Percentiles rank a stretch among this genome's conserved stretches.
Evolutionary conservation across 1,140 invertebrate genomes (phyloP).

Genomic region (Drosophila athabasca): DNA sequence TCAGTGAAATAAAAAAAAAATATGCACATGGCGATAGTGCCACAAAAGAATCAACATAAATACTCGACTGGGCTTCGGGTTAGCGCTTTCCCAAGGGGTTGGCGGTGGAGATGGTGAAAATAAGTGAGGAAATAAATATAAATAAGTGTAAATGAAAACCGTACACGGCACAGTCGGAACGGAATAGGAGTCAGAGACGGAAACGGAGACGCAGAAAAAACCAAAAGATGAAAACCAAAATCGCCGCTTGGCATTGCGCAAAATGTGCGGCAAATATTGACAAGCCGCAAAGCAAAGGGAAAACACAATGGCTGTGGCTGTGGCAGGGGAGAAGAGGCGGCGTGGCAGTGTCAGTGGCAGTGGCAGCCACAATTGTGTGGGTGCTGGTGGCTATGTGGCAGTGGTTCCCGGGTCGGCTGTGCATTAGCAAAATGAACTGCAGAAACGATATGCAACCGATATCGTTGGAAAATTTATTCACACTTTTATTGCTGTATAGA

Average conservation of each 20-base stretch:
- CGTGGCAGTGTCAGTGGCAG: not conserved
- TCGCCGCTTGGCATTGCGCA: constrained; percentile 54
- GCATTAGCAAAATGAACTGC: constrained; percentile 53
- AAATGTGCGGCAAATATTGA: constrained; percentile 74
- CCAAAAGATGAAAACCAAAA: constrained; percentile 57
- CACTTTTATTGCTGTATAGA: constrained; percentile 14
- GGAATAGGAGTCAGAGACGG: no score
- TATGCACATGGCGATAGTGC: constrained; percentile 64
- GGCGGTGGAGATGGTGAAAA: not conserved
- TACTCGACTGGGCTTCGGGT: not conserved
- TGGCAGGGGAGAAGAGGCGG: not conserved
- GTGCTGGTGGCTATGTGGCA: constrained; percentile 5
- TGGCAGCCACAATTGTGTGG: constrained; percentile 24
- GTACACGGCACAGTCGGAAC: not conserved
- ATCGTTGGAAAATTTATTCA: constrained; percentile 27
- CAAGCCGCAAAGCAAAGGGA: constrained; percentile 8
- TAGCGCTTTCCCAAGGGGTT: not conserved
- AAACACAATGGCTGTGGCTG: not conserved
- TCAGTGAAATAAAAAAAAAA: constrained; percentile 39
- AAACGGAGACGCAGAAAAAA: not conserved
- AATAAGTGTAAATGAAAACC: constrained; percentile 73
- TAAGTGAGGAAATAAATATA: constrained; percentile 66
- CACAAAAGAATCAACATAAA: constrained; percentile 63
- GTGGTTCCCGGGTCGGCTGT: not conserved
- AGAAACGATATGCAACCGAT: constrained; percentile 19